Evolutionary conservation across 2,113 vertebrate species (phyloP), one percentile per base, ranked within the genome.

Genomic region (Tringa solitaria): DNA sequence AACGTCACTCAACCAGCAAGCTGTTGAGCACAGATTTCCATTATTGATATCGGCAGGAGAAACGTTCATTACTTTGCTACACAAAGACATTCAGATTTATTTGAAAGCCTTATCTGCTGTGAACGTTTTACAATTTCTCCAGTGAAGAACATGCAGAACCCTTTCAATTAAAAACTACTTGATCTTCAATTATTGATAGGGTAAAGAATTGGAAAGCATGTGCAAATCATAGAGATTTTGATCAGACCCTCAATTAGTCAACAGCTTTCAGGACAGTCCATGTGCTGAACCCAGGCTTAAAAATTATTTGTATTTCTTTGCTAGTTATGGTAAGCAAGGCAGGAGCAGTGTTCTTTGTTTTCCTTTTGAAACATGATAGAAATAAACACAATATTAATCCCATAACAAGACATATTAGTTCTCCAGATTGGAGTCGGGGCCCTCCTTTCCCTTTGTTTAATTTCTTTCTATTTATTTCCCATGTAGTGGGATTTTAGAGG

Each of bases 1-100:
- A 92, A 21, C 22, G 1, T 53, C 90, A n/a, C 79, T 81, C 82
- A 63, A 9, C 3, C 85, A 68, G 92, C 92, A 72, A 43, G 70
- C 85, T 90, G 95, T 21, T 0, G 68, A 86, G 92, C 56, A 13
- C 78, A 90, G 88, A 73, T 84, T 32, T 27, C 95, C 74, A 51
- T 65, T 35, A 15, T 3, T 65, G 92, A 57, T 10, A 84, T 1
- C 90, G 81, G 85, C 88, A 86, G 90, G 72, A 84, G 83, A 14
- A 89, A 26, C 57, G 14, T 7, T 37, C 86, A 4, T 14, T 32
- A 22, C 22, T 89, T 45, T 22, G 43, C 64, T n/a, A 12, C 80
- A 84, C 90, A 95, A 76, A 93, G 57, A 11, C 39, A 6, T 21
- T 32, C 41, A 6, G 83, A n/a, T 46, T 46, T 28, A 9, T 54